These are phyloP conservation scores for Caloenas nicobarica DNA, from an alignment of 2,113 vertebrate species.

Conservation along the genomic window DNA sequence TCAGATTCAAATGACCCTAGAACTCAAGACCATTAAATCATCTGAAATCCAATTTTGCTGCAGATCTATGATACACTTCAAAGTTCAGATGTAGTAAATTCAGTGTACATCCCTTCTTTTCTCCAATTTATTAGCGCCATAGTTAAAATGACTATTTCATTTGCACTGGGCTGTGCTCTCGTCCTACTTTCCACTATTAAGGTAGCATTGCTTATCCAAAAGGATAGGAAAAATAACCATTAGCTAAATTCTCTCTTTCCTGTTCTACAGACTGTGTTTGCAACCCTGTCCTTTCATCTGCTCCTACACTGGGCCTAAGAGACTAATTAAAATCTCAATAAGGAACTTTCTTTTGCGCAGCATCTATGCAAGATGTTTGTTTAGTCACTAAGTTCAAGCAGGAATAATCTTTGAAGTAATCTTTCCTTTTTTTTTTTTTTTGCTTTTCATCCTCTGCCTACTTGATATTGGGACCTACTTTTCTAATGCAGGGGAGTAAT, in stretches of 20 bases:
- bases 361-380: slow-evolving; percentile 16
- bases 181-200: not conserved
- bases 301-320: not conserved
- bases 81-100: not conserved
- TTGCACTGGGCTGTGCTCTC: not conserved
- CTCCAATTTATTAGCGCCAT: not conserved
- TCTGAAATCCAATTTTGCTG: not conserved
- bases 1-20: not conserved
- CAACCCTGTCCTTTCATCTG: slow-evolving; percentile 32
- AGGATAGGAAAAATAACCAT: not conserved
- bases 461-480: slow-evolving; percentile 4
- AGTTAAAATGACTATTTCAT: not conserved
- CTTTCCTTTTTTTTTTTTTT: not conserved
- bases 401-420: slow-evolving; percentile 41
- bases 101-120: not conserved
- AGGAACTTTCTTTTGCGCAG: not conserved
- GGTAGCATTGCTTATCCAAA: not conserved
- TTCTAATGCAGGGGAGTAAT: not conserved
- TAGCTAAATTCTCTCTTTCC: not conserved
- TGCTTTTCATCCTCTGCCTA: slow-evolving; percentile 2
- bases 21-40: not conserved
- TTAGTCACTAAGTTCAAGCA: slow-evolving; percentile 5
- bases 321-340: slow-evolving; percentile 43
- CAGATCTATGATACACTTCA: not conserved
- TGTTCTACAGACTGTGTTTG: not conserved